Percentiles rank a stretch among this genome's conserved stretches.
These are phyloP conservation scores for Philopedon plagiatum DNA, from an alignment of 2,888 invertebrate genomes.

Conservation along the genomic window DNA sequence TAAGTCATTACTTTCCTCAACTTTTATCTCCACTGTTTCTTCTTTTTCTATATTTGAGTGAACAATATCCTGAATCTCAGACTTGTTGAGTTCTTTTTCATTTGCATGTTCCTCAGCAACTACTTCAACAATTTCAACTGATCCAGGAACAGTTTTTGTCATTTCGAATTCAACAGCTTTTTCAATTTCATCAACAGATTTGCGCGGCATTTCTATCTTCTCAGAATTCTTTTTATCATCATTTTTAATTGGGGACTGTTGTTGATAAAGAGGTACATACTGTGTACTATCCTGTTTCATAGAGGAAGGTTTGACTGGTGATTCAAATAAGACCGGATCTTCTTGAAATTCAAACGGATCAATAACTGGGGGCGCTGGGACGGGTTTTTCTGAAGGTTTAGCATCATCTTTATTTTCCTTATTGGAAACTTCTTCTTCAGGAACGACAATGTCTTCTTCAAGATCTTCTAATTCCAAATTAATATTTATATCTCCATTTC, in stretches of 20 bases:
- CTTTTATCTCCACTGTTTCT: slow-evolving; percentile 46
- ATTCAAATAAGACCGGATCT: slow-evolving; percentile 62
- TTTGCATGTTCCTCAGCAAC: slow-evolving; percentile 67
- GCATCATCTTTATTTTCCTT: slow-evolving; percentile 57
- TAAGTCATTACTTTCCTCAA: slow-evolving; percentile 47
- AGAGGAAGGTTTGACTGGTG: slow-evolving; percentile 54
- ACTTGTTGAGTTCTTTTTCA: slow-evolving; percentile 64
- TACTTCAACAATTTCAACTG: slow-evolving; percentile 68
- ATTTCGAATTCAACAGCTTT: background rate
- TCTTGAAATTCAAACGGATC: slow-evolving; percentile 69
- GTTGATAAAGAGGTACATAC: slow-evolving; percentile 52
- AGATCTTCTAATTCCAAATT: slow-evolving; percentile 66
- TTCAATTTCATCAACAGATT: slow-evolving; percentile 17
- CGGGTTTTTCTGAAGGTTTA: slow-evolving; percentile 45
- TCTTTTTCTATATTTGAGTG: slow-evolving; percentile 59
- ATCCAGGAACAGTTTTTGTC: slow-evolving; percentile 55
- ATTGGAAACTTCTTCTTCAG: slow-evolving; percentile 52
- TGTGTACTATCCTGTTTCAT: slow-evolving; percentile 52
- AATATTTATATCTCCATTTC: slow-evolving; percentile 66
- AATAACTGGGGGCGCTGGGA: slow-evolving; percentile 51
- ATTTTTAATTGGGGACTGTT: slow-evolving; percentile 46
- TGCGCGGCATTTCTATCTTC: background rate
- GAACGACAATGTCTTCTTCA: slow-evolving; percentile 60
- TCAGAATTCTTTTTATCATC: slow-evolving; percentile 28
- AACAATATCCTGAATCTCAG: slow-evolving; percentile 64